Conservation (phyloP, 1,140 invertebrate species). For the Heterodera carotae region DNA sequence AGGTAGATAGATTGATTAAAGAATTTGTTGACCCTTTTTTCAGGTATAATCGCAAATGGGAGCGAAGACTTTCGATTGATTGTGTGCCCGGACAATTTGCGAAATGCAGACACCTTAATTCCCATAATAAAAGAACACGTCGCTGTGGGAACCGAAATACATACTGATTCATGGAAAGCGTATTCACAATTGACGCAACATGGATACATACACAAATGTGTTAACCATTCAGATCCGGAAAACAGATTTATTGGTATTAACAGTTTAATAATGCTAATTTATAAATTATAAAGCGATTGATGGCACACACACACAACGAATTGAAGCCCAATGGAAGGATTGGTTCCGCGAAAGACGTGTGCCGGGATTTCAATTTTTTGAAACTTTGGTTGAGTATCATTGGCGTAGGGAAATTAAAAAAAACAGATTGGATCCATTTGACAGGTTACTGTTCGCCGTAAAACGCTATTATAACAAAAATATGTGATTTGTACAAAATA, state of each 20-base stretch:
- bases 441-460: background rate
- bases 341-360: slow-evolving; percentile 6
- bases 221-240: slow-evolving; percentile 16
- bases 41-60: background rate
- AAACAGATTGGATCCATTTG: slow-evolving; percentile 10
- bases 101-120: no score
- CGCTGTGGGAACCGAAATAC: no score
- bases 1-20: background rate
- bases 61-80: no score
- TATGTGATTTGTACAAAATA: no score
- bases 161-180: no score
- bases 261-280: background rate
- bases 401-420: slow-evolving; percentile 16
- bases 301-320: slow-evolving; percentile 15
- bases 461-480: no score
- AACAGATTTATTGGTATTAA: slow-evolving; percentile 6
- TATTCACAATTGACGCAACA: no score
- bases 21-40: background rate
- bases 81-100: no score
- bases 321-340: slow-evolving; percentile 11
- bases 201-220: background rate
- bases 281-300: background rate
- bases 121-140: no score
- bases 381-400: slow-evolving; percentile 13
- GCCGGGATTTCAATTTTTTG: background rate